Percentiles rank a stretch among this genome's conserved stretches.
Conservation (phyloP, 2,113 vertebrate genomes). For the Podilymbus podiceps region DNA sequence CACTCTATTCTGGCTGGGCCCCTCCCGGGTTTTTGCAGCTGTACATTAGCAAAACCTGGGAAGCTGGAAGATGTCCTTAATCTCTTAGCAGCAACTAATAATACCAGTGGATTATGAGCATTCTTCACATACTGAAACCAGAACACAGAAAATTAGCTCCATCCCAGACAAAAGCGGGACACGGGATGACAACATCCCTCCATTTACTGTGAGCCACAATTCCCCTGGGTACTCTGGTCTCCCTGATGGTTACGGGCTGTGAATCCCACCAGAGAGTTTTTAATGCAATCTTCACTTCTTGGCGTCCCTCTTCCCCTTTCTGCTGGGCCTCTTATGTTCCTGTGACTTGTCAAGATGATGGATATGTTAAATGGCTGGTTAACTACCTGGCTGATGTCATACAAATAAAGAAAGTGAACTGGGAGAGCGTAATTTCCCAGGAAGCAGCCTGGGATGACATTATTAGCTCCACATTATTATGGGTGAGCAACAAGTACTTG, state of each 20-base stretch:
- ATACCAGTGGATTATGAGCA: too few relatives aligned
- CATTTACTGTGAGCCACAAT: background rate
- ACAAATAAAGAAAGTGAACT: background rate
- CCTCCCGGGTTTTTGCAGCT: too few relatives aligned
- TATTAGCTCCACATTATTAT: background rate
- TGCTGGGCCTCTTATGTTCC: background rate
- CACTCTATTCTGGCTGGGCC: too few relatives aligned
- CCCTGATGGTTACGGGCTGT: background rate
- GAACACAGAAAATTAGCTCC: too few relatives aligned
- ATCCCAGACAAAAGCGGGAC: too few relatives aligned
- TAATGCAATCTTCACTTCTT: background rate
- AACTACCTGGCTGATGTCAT: background rate
- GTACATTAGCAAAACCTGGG: too few relatives aligned
- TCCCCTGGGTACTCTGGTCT: background rate
- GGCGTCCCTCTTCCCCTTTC: background rate
- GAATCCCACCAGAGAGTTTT: background rate
- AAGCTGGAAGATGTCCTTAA: too few relatives aligned
- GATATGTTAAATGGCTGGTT: background rate
- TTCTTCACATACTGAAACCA: too few relatives aligned
- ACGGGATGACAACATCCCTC: background rate
- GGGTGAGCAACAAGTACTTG: conserved; percentile 6
- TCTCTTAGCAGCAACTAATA: too few relatives aligned
- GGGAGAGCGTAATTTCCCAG: background rate
- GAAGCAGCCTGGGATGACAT: background rate
- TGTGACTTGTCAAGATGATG: background rate